Evolutionary conservation across 1,140 invertebrate species (phyloP), one percentile per base, ranked within the genome.

Genomic region (Drosophila sechellia): DNA sequence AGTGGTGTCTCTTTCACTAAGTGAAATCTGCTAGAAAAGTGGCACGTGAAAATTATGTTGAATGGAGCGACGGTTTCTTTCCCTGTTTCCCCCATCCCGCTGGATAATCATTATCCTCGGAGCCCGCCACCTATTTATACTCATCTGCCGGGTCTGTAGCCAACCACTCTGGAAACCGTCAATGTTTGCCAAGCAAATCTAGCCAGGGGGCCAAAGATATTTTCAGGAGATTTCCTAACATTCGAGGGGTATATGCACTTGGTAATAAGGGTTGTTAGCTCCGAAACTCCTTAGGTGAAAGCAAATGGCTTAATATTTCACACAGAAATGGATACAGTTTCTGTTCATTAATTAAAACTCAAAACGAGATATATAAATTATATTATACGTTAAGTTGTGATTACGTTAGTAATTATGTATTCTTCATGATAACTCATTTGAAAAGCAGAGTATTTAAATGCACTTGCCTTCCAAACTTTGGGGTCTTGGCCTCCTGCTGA

Each of bases 21-120:
- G 75, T 76, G 83, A 75, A 72, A 76, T 81, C 70, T 74, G 54
- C 48, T 56, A 71, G 31, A 31, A 56, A 50, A 76, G 64, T 68
- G 59, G 64, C 59, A 63, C 74, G 75, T 68, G 45, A 70, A 85
- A 86, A 86, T 86, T 75, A 81, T 87, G 48, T 39, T 34, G 52
- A 77, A 61, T 56, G 55, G 11, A 34, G 59, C 48, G 39, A 60
- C 50, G 59, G 43, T 57, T 46, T 27, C 35, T 40, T 37, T 31
- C 22, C 12, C 12, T 4, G 11, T 25, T 31, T 42, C 1, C 34
- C 54, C 31, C 40, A 25, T 11, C 15, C 46, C 22, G 8, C 11
- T 22, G 13, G 39, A 22, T 81, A 76, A 87, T 79, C 70, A 87
- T 86, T 79, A 76, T 76, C 60, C 55, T 31, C 64, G 48, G 12